Base-by-base conservation (phyloP, 2,113 vertebrate genomes). In the Gopherus flavomarginatus region DNA sequence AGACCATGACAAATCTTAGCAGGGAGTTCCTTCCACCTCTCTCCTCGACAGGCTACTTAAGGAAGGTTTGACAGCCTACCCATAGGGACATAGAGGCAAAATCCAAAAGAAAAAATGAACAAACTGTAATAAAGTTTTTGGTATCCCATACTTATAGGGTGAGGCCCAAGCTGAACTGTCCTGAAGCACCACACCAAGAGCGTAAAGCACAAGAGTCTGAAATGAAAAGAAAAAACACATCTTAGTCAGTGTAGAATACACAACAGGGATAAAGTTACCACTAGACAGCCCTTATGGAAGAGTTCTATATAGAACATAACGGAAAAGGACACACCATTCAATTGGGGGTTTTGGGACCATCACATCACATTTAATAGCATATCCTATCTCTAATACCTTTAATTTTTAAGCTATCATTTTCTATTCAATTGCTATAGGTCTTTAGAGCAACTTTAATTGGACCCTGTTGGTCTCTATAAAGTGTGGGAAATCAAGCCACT, bases 141-240 rank as follows among this genome's bases (percentile, higher is more conserved):
- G 50, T 59, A 85, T 87, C 91, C 90, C 98, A 79, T 97, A 99
- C 99, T 98, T 99, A 98, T 99, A 99, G 1, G 99, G 99, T 88
- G 97, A 96, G 4, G 98, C 97, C 99, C 99, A 99, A 12, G 98
- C 99, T 87, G 98, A 98, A 11, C 98, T 97, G 87, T 99, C 99
- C 91, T 99, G 99, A 91, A 99, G 98, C 83, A 99, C 98, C 29
- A 99, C 99, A 88, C 99, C 99, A 84, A 99, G 98, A 54, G 99
- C 99, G 83, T 99, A 99, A 94, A 99, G 99, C 77, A 99, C 99
- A 92, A 99, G 98, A 22, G 99, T 99, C 99, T 99, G 98, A 87
- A 98, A 98, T 21, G 92, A 81, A 79, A 96, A 96, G 19, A n/a
- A 56, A 13, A 81, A 0, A 2, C 79, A 89, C 49, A 0, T 94